Conservation (phyloP, 2,113 vertebrate species). For the Aspidoscelis tigris region DNA sequence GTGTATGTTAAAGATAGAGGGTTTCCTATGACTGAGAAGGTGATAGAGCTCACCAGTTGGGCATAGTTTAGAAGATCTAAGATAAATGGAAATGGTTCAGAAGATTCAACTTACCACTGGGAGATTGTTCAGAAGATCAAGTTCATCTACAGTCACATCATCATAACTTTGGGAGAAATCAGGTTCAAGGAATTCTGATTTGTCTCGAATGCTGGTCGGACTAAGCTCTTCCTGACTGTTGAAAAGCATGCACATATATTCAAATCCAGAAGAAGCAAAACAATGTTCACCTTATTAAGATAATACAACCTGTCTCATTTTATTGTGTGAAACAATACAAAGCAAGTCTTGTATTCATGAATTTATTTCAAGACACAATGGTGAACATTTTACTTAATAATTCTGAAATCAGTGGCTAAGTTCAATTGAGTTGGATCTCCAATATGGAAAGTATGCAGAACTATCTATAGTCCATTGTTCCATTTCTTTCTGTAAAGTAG, state of each 20-base stretch:
- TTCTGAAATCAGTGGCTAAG: not conserved
- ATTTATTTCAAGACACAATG: slow-evolving; percentile 10
- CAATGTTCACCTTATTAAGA: not conserved
- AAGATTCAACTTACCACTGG: slow-evolving; percentile 80
- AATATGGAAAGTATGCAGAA: slow-evolving; percentile 16
- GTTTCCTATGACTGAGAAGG: not conserved
- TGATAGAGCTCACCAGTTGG: slow-evolving; percentile 79
- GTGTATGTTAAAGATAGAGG: not conserved
- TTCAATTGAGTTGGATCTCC: not conserved
- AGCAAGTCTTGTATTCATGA: not conserved
- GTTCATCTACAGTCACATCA: slow-evolving; percentile 79
- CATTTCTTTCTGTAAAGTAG: slow-evolving; percentile 19
- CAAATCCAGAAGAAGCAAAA: slow-evolving; percentile 19
- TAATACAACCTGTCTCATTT: not conserved
- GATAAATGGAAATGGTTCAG: too few relatives aligned
- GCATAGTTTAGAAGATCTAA: slow-evolving; percentile 80
- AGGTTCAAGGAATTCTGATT: slow-evolving; percentile 80
- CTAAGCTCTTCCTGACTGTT: slow-evolving; percentile 84
- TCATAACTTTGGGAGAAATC: slow-evolving; percentile 86
- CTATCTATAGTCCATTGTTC: not conserved
- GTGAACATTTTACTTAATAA: slow-evolving; percentile 7
- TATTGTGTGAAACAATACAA: not conserved
- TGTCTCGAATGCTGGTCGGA: slow-evolving; percentile 79
- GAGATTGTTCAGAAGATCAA: slow-evolving; percentile 81
- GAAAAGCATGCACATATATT: slow-evolving; percentile 44